Conservation (phyloP, 1,140 invertebrate genomes). For the Helicorthomorpha holstii region DNA sequence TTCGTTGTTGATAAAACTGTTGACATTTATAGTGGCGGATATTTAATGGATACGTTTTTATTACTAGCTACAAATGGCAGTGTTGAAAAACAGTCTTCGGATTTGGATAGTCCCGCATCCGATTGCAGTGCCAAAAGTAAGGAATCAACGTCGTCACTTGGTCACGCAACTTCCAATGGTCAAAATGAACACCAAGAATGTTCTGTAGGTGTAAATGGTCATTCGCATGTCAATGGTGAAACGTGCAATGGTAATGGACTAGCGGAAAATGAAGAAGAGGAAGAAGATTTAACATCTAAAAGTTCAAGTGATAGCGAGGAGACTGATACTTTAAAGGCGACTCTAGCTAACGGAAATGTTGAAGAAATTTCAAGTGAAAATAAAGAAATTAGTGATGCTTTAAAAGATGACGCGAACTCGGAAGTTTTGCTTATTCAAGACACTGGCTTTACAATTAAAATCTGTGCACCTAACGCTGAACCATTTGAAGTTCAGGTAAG, state of each 20-base stretch:
- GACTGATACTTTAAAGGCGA: background rate
- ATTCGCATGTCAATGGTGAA: background rate
- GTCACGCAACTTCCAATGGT: too few relatives aligned
- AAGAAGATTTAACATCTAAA: background rate
- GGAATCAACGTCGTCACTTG: too few relatives aligned
- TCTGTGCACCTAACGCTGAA: constrained; percentile 70
- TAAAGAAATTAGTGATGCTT: background rate
- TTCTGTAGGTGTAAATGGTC: too few relatives aligned
- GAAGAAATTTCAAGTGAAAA: background rate
- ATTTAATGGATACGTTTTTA: too few relatives aligned
- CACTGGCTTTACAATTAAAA: constrained; percentile 80
- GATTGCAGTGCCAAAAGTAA: too few relatives aligned
- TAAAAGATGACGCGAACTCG: background rate
- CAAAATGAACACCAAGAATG: too few relatives aligned
- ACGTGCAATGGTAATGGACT: background rate
- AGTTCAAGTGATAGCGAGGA: background rate
- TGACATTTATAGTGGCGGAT: too few relatives aligned
- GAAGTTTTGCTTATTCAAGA: constrained; percentile 54
- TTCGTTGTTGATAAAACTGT: too few relatives aligned
- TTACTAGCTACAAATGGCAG: too few relatives aligned
- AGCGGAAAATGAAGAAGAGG: background rate
- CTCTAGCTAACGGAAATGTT: background rate
- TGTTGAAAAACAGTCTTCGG: too few relatives aligned
- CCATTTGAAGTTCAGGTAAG: constrained; percentile 75
- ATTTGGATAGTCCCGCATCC: too few relatives aligned